Conservation (phyloP, 2,797 vertebrate genomes). For the Valencia hispanica region DNA sequence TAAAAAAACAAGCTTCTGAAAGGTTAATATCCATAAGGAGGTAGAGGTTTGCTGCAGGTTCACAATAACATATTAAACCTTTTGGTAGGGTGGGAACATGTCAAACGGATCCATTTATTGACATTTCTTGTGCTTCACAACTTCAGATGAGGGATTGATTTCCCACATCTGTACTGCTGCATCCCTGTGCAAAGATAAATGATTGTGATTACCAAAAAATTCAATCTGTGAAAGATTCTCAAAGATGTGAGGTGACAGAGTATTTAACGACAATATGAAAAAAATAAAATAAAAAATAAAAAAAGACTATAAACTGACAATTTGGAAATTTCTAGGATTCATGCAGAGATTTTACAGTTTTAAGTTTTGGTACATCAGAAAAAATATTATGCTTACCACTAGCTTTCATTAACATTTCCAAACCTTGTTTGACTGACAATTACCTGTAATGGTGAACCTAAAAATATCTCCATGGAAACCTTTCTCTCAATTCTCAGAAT, state of each 20-base stretch:
- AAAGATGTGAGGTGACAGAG: too few relatives aligned
- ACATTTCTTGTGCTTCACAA: background rate
- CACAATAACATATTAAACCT: background rate
- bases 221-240: too few relatives aligned
- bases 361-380: background rate
- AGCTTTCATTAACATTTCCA: background rate
- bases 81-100: background rate
- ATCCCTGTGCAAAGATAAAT: background rate
- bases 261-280: background rate
- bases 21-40: background rate
- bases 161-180: background rate
- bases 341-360: background rate
- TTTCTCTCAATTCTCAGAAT: slow-evolving; percentile 40
- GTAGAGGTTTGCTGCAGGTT: background rate
- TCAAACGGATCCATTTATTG: background rate
- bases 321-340: background rate
- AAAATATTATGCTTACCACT: background rate
- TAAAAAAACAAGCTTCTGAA: background rate
- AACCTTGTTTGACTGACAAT: slow-evolving; percentile 46
- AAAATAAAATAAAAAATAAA: background rate
- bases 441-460: slow-evolving; percentile 40
- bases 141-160: slow-evolving; percentile 1
- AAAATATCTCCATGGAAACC: slow-evolving; percentile 62
- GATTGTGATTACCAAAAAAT: background rate
- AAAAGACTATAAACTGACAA: background rate